Base-by-base conservation (phyloP, 2,888 invertebrate genomes). In the Phytoseiulus persimilis region DNA sequence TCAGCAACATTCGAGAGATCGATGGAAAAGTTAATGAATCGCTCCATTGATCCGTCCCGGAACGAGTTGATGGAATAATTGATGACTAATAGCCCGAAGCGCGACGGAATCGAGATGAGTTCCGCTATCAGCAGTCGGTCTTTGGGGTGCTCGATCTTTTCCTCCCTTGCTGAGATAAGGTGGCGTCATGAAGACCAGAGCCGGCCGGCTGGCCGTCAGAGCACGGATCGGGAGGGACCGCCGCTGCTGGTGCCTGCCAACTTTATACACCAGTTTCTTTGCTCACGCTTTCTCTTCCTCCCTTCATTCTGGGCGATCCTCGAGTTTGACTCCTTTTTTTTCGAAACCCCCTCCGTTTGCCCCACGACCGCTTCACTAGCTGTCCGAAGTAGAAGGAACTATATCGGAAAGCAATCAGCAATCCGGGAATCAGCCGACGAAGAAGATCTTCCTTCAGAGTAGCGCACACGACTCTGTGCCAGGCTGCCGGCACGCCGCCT, bases 381-480 rank as follows among this genome's bases (percentile, higher is more conserved):
- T 28, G 65, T 65, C 65, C 65, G 28, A 23, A 65, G 65, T 65
- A 65, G 65, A 65, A 28, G 65, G 65, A 65, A 65, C 65, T 65
- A 65, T 65, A 65, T 65, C 65, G 65, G 65, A 65, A 65, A 65
- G 65, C 65, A 65, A 65, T 65, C 65, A 65, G 65, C 65, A 65
- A 65, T 65, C 65, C 65, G 65, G 65, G 65, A 65, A 65, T 65
- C 65, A 65, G 65, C 65, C 65, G 65, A 28, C 65, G 65, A 28
- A 65, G 65, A 65, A 65, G 65, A 65, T 65, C 65, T 65, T 65
- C 65, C 28, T 28, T 39, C 39, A 39, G 39, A 39, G 39, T 23
- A 28, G 65, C 14, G 65, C 65, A 23, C 11, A 65, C 65, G 65
- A 65, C 65, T 65, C 65, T 65, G 14, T 65, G 9, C 65, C 65